Conservation (phyloP, 2,797 vertebrate species). For the Ceryle rudis region DNA sequence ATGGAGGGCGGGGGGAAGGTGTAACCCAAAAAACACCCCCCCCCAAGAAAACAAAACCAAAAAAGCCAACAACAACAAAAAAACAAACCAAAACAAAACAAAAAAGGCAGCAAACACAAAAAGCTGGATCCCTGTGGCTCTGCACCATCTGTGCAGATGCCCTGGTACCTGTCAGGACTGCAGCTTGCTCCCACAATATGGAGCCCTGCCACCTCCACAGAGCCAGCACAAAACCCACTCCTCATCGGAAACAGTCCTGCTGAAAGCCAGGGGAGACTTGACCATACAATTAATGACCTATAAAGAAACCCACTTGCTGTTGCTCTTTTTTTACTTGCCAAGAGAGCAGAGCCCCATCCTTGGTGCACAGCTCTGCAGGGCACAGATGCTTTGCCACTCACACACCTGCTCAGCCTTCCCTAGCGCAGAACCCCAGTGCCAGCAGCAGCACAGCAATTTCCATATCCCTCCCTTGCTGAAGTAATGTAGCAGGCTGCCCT, state of each 20-base stretch:
- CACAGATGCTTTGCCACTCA: background rate
- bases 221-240: accelerated
- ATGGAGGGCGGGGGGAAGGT: background rate
- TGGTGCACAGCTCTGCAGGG: background rate
- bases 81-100: too few relatives aligned
- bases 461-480: background rate
- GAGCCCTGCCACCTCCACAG: background rate
- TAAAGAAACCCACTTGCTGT: background rate
- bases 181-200: accelerated
- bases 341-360: background rate
- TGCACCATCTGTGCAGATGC: accelerated
- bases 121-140: background rate
- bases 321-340: background rate
- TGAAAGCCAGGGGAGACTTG: background rate
- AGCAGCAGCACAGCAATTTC: background rate
- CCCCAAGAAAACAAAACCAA: background rate
- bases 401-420: background rate
- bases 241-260: background rate
- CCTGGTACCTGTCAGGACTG: accelerated
- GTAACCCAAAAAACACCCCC: background rate
- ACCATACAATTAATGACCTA: background rate
- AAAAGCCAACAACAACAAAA: too few relatives aligned
- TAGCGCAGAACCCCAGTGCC: accelerated
- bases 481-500: accelerated
- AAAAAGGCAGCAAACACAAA: background rate